phyloP scores from a whole-genome alignment of 1,140 invertebrate genomes.

The Bombus superbus region DNA sequence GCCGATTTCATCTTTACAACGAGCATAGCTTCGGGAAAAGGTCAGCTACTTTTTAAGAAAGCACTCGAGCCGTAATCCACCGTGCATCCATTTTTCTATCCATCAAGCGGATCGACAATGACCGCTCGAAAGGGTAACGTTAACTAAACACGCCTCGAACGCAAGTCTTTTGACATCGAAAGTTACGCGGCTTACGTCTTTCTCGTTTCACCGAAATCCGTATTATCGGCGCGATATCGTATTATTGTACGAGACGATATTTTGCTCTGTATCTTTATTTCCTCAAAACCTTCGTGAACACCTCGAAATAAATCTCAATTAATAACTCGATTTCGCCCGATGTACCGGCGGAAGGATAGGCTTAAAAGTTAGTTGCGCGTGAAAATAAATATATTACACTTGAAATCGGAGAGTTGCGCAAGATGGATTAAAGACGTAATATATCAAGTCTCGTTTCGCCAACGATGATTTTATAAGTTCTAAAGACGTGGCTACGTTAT shows the following conservation, averaged over 20 bases:
- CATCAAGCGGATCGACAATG: conserved; percentile 32
- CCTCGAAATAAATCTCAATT: not conserved
- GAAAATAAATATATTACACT: not conserved
- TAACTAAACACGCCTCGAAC: conserved; percentile 43
- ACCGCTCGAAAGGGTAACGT: conserved; percentile 42
- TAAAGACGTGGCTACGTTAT: not conserved
- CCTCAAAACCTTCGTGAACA: not conserved
- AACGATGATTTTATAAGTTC: not conserved
- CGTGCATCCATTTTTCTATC: conserved; percentile 43
- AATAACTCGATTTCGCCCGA: no score
- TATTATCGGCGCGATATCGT: no score
- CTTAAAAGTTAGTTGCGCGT: no score
- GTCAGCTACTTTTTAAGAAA: conserved; percentile 62
- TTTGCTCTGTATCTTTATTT: not conserved
- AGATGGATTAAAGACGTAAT: not conserved
- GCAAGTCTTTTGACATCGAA: not conserved
- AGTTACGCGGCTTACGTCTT: not conserved
- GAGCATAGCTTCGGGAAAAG: conserved; percentile 44
- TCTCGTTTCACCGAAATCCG: not conserved
- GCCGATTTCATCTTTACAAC: conserved; percentile 58
- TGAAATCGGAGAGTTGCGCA: not conserved
- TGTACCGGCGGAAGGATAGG: no score
- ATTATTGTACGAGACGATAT: not conserved
- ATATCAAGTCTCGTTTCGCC: not conserved
- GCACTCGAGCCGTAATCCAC: conserved; percentile 44